Percentiles rank a stretch among this genome's conserved stretches.
Evolutionary conservation across 2,113 vertebrate species (phyloP).

Genomic region (Thamnaconus septentrionalis): DNA sequence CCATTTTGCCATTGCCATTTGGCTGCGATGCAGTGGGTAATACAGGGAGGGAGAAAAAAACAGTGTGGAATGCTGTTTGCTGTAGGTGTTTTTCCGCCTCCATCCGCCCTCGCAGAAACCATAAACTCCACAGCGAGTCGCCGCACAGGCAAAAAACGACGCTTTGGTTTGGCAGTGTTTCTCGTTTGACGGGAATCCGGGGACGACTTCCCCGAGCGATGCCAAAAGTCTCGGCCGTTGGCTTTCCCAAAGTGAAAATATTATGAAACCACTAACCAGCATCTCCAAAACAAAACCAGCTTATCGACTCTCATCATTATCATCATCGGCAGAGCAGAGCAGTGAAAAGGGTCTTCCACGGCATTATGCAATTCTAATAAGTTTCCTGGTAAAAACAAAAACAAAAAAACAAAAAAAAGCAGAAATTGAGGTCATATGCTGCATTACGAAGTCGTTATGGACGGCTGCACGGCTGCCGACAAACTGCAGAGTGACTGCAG

Average conservation of each 20-base stretch:
- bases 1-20: too few relatives aligned
- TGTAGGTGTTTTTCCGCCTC: conserved; percentile 9
- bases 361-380: conserved; percentile 35
- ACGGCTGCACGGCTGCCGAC: conserved; percentile 16
- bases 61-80: conserved; percentile 39
- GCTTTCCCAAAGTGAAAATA: conserved; percentile 22
- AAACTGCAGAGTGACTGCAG: conserved; percentile 18
- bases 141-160: conserved; percentile 1
- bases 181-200: not conserved
- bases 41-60: not conserved
- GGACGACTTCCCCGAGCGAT: conserved; percentile 1
- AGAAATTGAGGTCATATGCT: too few relatives aligned
- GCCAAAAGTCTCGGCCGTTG: conserved; percentile 23
- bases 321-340: conserved; percentile 15
- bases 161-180: not conserved
- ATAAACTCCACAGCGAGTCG: not conserved
- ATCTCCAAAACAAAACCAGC: conserved; percentile 34
- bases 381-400: too few relatives aligned
- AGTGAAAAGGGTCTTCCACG: not conserved
- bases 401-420: too few relatives aligned
- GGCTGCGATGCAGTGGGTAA: conserved; percentile 45
- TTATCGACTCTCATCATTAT: conserved; percentile 30
- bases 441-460: too few relatives aligned
- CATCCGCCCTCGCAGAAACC: not conserved
- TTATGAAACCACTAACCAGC: conserved; percentile 48